Conservation (phyloP, 2,113 vertebrate genomes). For the Salvelinus fontinalis region DNA sequence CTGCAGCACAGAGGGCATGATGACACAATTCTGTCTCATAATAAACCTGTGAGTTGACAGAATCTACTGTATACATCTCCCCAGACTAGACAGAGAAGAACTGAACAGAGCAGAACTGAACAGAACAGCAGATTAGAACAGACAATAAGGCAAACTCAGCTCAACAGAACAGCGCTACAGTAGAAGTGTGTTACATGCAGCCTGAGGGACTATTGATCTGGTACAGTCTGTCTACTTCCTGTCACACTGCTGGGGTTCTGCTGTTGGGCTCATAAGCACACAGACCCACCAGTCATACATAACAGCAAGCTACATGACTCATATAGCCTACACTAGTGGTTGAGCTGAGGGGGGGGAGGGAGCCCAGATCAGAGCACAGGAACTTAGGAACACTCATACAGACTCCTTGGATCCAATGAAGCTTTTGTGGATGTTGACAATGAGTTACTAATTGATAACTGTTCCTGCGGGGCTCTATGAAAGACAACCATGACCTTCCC, state of each 20-base stretch:
- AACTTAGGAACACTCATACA: background rate
- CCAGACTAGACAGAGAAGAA: background rate
- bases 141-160: background rate
- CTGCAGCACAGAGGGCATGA: background rate
- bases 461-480: too few species aligned
- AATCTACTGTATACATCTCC: background rate
- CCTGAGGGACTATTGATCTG: constrained; percentile 10
- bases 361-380: too few species aligned
- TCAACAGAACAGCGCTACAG: background rate
- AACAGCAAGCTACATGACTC: too few species aligned
- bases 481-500: too few species aligned
- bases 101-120: background rate
- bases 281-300: too few species aligned
- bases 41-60: background rate
- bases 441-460: too few species aligned
- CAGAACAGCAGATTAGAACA: background rate
- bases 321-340: too few species aligned
- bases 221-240: constrained; percentile 2
- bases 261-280: too few species aligned
- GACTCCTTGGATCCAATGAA: background rate
- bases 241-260: background rate
- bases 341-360: too few species aligned
- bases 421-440: background rate
- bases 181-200: constrained; percentile 9
- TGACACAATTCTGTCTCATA: background rate